Evolutionary conservation across 1,140 invertebrate species (phyloP), one percentile per base, ranked within the genome.

Genomic region (Heliconius nattereri): DNA sequence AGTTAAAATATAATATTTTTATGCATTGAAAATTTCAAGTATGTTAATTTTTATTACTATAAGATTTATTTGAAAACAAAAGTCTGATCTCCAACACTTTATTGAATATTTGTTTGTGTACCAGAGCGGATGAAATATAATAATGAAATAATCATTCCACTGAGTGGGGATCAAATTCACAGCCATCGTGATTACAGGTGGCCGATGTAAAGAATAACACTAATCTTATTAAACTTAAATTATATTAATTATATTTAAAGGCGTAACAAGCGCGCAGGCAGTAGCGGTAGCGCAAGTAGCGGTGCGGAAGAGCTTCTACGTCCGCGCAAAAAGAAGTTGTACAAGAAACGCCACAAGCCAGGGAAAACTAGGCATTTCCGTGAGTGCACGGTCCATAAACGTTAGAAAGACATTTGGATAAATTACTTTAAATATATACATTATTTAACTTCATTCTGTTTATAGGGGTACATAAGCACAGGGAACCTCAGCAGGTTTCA

Each of bases 241-340:
- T 19, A 35, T 7, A 32, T 71, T 29, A 19, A 1, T 71, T 1
- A 20, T 72, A 37, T 72, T 72, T 40, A 13, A 20, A 95, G 94
- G 81, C 90, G 94, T 75, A 90, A 84, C 75, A 95, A 94, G 81
- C 92, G 92, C 52, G 92, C 92, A 0, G 94, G 91, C 45, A 95
- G 94, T 86, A 94, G 94, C 76, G 94, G 94, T 37, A 95, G 94
- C 72, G 90, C 91, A 11, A 94, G 94, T 82, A 95, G 94, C 81
- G 94, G 94, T 35, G 90, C 93, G 0, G 94, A 95, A 78, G 94
- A 95, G 78, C 78, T 94, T 66, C 82, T 93, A 76, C 91, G 93
- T 8, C 94, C 94, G 71, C 92, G 94, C 26, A 94, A 94, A 87
- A 95, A 95, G 89, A 94, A 94, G 76, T 88, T 95, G 2, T 93